A percentile compares a stretch with the other conserved stretches of the same genome.
These are phyloP conservation scores for Gavia stellata DNA, from an alignment of 2,113 vertebrate genomes.

Conservation along the genomic window DNA sequence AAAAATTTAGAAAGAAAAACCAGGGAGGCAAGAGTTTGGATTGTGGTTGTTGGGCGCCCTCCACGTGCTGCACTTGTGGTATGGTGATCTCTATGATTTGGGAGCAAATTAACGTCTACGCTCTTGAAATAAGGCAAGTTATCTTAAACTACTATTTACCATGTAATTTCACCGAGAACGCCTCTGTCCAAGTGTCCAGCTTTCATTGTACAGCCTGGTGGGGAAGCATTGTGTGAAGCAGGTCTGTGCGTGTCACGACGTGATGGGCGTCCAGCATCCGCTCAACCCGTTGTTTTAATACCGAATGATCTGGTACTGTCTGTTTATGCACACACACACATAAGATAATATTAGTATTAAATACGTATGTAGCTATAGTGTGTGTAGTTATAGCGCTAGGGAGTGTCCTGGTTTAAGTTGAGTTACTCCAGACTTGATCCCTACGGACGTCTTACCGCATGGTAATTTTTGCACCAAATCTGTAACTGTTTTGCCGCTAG, in stretches of 20 bases:
- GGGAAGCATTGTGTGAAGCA: not conserved
- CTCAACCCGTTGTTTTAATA: not conserved
- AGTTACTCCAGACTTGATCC: not conserved
- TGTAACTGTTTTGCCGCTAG: not conserved
- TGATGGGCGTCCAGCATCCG: not conserved
- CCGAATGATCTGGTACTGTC: not conserved
- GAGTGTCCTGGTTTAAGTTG: not conserved
- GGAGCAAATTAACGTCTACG: not conserved
- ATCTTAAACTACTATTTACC: not conserved
- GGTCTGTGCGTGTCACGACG: rapidly evolving
- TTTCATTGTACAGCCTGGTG: not conserved
- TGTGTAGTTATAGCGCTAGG: not conserved
- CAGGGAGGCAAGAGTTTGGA: not conserved
- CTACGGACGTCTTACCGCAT: not conserved
- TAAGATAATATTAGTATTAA: not conserved
- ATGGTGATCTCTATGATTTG: not conserved
- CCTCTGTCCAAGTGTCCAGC: not conserved
- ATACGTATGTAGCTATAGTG: not conserved
- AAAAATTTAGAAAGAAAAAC: not conserved
- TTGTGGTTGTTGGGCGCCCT: not conserved
- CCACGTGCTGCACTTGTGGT: not conserved
- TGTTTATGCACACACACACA: not conserved
- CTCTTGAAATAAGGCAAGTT: not conserved
- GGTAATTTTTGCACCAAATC: not conserved
- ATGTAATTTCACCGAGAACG: not conserved